Evolutionary conservation across 1,140 invertebrate genomes (phyloP).

Genomic region (Cylas formicarius): DNA sequence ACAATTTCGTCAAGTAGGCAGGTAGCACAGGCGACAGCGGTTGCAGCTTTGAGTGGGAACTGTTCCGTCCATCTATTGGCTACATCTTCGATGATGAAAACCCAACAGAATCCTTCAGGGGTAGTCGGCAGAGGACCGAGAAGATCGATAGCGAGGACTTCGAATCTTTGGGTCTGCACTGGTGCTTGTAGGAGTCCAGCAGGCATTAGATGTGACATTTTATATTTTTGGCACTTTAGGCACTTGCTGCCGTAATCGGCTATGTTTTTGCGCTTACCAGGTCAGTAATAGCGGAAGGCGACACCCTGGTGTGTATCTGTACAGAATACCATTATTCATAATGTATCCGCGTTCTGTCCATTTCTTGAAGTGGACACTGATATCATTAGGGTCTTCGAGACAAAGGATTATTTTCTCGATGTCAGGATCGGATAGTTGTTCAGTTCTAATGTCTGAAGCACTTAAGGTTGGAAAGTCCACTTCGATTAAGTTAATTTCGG

Average conservation of each 20-base stretch:
- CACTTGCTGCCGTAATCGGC: no score
- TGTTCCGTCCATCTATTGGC: conserved; percentile 23
- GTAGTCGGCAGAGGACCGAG: conserved; percentile 22
- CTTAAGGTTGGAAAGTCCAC: conserved; percentile 3
- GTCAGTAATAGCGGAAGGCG: conserved; percentile 33
- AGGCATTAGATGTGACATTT: no score
- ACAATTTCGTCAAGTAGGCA: conserved; percentile 24
- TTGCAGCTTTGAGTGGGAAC: conserved; percentile 19
- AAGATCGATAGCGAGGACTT: no score
- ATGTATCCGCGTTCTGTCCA: conserved; percentile 14
- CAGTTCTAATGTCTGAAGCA: conserved; percentile 1
- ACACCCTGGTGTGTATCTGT: conserved; percentile 15
- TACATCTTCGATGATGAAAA: conserved; percentile 27
- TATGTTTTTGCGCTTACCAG: no score
- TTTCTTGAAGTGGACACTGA: conserved; percentile 1
- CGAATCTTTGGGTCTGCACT: no score
- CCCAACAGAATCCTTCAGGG: conserved; percentile 10
- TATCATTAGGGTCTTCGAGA: conserved; percentile 4
- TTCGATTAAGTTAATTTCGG: background rate
- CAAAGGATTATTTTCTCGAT: conserved; percentile 14
- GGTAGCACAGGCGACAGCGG: conserved; percentile 20
- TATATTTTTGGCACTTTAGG: no score
- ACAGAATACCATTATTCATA: conserved; percentile 13
- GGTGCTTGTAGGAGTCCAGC: no score
- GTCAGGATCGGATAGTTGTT: conserved; percentile 17